Evolutionary conservation across 2,797 vertebrate genomes (phyloP).

Genomic region (Odontamblyopus lacepedii): DNA sequence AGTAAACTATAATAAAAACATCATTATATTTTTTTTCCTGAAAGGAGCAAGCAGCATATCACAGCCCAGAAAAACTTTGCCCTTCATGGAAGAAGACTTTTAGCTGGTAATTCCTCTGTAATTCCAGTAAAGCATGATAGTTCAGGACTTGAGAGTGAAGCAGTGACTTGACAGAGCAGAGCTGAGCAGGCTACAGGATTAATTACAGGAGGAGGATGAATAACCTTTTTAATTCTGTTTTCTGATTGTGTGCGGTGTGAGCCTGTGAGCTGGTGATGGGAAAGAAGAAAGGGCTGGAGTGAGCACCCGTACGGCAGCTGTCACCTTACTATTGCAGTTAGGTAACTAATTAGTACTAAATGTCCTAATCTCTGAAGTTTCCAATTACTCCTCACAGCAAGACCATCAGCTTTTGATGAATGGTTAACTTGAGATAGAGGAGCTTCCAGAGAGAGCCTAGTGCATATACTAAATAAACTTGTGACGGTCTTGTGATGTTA

Average conservation of each 20-base stretch:
- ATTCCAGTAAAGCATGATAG: constrained; percentile 53
- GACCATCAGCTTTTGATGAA: constrained; percentile 52
- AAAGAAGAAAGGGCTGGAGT: constrained; percentile 29
- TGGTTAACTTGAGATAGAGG: constrained; percentile 25
- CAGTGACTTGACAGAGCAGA: constrained; percentile 42
- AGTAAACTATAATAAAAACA: no score
- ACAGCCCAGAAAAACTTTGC: constrained; percentile 30
- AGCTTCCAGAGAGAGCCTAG: constrained; percentile 29
- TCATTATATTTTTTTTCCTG: neutral
- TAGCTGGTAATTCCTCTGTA: constrained; percentile 59
- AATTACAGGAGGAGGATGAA: constrained; percentile 54
- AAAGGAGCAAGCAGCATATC: neutral
- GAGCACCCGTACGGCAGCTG: constrained; percentile 50
- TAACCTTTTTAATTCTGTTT: constrained; percentile 67
- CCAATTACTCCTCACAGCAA: constrained; percentile 59
- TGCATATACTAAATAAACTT: constrained; percentile 2
- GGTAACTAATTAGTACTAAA: constrained; percentile 63
- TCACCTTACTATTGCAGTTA: constrained; percentile 58
- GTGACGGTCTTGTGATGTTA: neutral
- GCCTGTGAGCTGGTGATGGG: constrained; percentile 33
- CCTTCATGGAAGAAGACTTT: constrained; percentile 54
- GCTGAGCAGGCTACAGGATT: constrained; percentile 62
- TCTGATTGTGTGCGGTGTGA: constrained; percentile 38
- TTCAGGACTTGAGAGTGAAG: constrained; percentile 44
- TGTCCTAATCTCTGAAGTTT: constrained; percentile 60